Evolutionary conservation across 2,888 invertebrate species (phyloP).

Genomic region (Euplexia lucipara): DNA sequence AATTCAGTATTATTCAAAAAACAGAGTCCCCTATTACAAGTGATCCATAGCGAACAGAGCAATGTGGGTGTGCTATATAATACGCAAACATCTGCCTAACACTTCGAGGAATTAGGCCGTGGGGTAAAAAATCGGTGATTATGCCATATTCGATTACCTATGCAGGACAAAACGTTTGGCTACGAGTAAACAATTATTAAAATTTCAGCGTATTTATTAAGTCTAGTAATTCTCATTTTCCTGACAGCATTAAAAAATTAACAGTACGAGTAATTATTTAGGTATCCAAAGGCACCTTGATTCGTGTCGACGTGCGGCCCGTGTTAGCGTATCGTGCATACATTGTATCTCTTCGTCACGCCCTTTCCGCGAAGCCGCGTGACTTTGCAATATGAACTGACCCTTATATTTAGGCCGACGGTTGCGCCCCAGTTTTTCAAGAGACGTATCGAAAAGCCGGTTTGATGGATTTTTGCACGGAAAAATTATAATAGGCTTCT

Average conservation of each 20-base stretch:
- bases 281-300: slow-evolving; percentile 37
- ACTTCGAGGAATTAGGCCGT: no score
- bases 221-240: neutral
- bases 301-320: slow-evolving; percentile 36
- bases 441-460: slow-evolving; percentile 57
- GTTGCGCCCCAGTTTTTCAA: slow-evolving; percentile 66
- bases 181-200: no score
- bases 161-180: no score
- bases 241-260: neutral
- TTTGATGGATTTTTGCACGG: slow-evolving; percentile 47
- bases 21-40: no score
- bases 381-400: slow-evolving; percentile 68
- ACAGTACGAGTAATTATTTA: slow-evolving; percentile 6
- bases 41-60: no score
- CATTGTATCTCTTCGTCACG: slow-evolving; percentile 54
- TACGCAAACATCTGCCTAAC: no score
- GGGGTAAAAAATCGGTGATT: no score
- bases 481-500: slow-evolving; percentile 39
- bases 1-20: no score
- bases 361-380: slow-evolving; percentile 61
- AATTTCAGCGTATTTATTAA: no score
- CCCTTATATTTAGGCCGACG: slow-evolving; percentile 67
- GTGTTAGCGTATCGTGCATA: slow-evolving; percentile 45
- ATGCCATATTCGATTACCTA: no score
- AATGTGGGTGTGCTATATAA: no score